Percentiles rank a stretch among this genome's conserved stretches.
These are phyloP conservation scores for Neolamprologus hecqui DNA, from an alignment of 2,113 vertebrate genomes.

Conservation along the genomic window DNA sequence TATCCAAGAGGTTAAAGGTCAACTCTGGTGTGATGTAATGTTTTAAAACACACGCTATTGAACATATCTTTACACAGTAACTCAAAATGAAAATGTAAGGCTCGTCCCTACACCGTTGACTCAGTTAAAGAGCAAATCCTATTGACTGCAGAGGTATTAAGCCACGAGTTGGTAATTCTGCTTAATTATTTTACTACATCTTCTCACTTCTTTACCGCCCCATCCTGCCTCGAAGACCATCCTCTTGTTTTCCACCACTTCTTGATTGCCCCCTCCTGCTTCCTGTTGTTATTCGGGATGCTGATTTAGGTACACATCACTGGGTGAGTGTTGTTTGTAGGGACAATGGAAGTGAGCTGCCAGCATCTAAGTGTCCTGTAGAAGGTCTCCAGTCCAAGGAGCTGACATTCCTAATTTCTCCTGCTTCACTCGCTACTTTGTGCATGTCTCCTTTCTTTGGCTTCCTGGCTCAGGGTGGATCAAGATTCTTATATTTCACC, in stretches of 20 bases:
- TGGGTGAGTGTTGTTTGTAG: slow-evolving; percentile 10
- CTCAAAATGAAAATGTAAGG: not conserved
- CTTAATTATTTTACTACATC: not conserved
- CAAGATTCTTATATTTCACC: slow-evolving; percentile 44
- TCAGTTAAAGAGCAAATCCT: not conserved
- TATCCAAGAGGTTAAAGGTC: not conserved
- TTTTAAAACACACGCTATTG: not conserved
- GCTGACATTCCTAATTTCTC: slow-evolving; percentile 70
- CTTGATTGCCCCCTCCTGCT: not conserved
- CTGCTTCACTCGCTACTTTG: slow-evolving; percentile 71
- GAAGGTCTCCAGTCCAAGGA: slow-evolving; percentile 47
- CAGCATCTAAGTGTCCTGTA: slow-evolving; percentile 30
- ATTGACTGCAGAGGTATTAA: not conserved
- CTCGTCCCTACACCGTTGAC: not conserved
- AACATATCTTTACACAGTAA: not conserved
- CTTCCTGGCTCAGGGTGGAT: slow-evolving; percentile 59
- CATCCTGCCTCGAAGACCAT: not conserved
- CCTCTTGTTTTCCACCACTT: not conserved
- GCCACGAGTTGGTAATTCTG: not conserved
- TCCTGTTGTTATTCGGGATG: slow-evolving; percentile 4
- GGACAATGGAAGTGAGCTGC: slow-evolving; percentile 10
- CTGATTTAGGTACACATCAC: slow-evolving; percentile 34
- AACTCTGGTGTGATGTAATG: not conserved
- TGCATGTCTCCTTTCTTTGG: slow-evolving; percentile 47
- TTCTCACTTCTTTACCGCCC: not conserved